Evolutionary conservation across 2,113 vertebrate genomes (phyloP).

Genomic region (Lycocorax pyrrhopterus): DNA sequence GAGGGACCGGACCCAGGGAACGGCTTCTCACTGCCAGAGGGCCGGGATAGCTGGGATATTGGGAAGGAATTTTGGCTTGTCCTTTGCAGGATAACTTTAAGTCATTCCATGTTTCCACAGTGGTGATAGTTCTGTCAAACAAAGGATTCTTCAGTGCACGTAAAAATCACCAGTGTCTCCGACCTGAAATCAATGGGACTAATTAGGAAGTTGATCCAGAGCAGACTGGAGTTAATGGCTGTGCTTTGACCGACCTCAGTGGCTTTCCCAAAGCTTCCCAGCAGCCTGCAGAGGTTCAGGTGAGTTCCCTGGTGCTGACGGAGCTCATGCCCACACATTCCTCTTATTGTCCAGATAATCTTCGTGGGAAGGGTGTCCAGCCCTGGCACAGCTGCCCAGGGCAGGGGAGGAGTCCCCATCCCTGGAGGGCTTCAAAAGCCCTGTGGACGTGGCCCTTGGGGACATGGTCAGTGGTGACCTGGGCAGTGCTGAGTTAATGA

Average conservation of each 20-base stretch:
- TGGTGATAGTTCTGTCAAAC: not conserved
- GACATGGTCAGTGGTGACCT: not conserved
- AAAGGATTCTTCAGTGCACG: not conserved
- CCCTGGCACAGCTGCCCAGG: not conserved
- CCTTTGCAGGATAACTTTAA: not conserved
- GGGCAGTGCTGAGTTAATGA: not conserved
- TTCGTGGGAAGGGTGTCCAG: not conserved
- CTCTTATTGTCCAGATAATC: rapidly evolving
- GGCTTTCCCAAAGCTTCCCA: not conserved
- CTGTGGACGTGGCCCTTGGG: not conserved
- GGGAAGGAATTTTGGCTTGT: not conserved
- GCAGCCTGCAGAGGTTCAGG: not conserved
- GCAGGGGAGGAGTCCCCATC: too few species aligned
- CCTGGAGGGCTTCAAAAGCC: not conserved
- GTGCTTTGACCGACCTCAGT: not conserved
- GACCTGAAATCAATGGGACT: not conserved
- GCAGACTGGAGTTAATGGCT: not conserved
- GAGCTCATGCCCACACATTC: rapidly evolving
- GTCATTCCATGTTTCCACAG: not conserved
- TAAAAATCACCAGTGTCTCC: not conserved
- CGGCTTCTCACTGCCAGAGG: not conserved
- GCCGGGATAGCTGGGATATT: not conserved
- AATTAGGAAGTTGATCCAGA: not conserved
- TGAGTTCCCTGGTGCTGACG: not conserved
- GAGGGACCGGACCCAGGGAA: not conserved